Percentiles rank a stretch among this genome's conserved stretches.
These are phyloP conservation scores for Parnassius glacialis DNA, from an alignment of 2,888 invertebrate species.

Conservation along the genomic window DNA sequence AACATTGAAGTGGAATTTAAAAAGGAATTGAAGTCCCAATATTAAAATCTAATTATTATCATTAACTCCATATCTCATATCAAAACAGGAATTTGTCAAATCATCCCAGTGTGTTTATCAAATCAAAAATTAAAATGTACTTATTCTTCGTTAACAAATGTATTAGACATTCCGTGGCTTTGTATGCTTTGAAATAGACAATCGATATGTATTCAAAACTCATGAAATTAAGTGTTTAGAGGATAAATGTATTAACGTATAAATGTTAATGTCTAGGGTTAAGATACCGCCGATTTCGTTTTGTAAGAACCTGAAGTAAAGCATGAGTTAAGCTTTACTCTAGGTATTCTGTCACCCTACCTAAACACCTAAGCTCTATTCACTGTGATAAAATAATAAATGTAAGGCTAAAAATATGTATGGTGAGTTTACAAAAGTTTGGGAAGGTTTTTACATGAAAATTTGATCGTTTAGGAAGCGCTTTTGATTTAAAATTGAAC, in stretches of 20 bases:
- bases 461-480: conserved; percentile 8
- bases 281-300: conserved; percentile 15
- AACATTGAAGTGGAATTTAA: conserved; percentile 1
- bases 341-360: conserved; percentile 33
- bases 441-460: conserved; percentile 19
- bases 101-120: conserved; percentile 1
- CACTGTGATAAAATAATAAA: conserved; percentile 62
- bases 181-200: conserved; percentile 44
- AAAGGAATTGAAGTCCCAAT: conserved; percentile 13
- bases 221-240: conserved; percentile 24
- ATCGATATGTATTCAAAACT: conserved; percentile 32
- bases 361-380: conserved; percentile 49
- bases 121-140: background rate
- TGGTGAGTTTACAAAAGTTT: conserved; percentile 24
- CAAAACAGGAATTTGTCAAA: background rate
- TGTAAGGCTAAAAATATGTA: conserved; percentile 31
- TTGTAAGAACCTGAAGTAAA: conserved; percentile 7
- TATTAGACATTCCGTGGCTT: conserved; percentile 52
- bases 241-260: conserved; percentile 18
- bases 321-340: conserved; percentile 21
- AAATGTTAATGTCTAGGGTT: conserved; percentile 18
- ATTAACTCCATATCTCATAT: too few relatives aligned
- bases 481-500: conserved; percentile 17
- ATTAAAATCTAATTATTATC: too few relatives aligned
- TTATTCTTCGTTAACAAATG: conserved; percentile 13